Evolutionary conservation across 1,140 invertebrate genomes (phyloP).

Genomic region (Eulimnadia texana): DNA sequence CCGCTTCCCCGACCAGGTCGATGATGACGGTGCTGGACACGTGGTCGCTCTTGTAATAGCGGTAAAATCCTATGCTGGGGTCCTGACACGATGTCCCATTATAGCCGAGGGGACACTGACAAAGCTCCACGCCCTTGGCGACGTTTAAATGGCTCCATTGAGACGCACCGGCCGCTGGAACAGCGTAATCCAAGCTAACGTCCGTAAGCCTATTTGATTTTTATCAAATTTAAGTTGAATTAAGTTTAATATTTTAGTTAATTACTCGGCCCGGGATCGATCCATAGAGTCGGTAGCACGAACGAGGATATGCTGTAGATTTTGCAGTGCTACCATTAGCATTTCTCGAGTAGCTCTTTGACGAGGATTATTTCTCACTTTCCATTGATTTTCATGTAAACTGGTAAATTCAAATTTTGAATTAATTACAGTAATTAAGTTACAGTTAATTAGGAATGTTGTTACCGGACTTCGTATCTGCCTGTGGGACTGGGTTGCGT

Average conservation of each 20-base stretch:
- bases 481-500: constrained; percentile 29
- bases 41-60: constrained; percentile 42
- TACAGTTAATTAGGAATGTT: not conserved
- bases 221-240: constrained; percentile 22
- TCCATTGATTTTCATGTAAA: constrained; percentile 48
- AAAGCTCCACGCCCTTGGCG: constrained; percentile 76
- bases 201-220: constrained; percentile 56
- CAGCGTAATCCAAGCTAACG: constrained; percentile 68
- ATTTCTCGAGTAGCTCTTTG: constrained; percentile 49
- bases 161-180: constrained; percentile 35
- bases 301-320: constrained; percentile 62
- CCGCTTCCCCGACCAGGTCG: constrained; percentile 61
- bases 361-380: constrained; percentile 41
- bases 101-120: constrained; percentile 65
- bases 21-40: constrained; percentile 42
- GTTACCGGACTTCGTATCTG: constrained; percentile 45
- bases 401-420: constrained; percentile 22
- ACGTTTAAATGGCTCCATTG: constrained; percentile 27
- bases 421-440: not conserved
- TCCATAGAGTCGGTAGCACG: constrained; percentile 55
- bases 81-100: constrained; percentile 71
- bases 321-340: constrained; percentile 79
- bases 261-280: constrained; percentile 43
- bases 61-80: constrained; percentile 69
- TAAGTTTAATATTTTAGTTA: constrained; percentile 17